Evolutionary conservation across 2,888 invertebrate species (phyloP).

Genomic region (Agrilus cyanescens): DNA sequence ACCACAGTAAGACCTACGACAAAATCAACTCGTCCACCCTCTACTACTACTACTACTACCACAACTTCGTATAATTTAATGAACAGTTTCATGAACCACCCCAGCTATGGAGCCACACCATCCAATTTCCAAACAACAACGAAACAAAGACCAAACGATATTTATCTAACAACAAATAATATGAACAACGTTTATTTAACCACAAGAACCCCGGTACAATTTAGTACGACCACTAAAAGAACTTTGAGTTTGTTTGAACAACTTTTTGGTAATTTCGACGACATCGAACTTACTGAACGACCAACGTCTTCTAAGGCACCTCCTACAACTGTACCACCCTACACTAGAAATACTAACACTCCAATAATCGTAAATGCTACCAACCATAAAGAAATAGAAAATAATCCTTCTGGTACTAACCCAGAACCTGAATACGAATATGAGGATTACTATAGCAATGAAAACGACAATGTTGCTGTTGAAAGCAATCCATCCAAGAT

Average conservation of each 20-base stretch:
- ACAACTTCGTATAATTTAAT: constrained; percentile 27
- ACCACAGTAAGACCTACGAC: constrained; percentile 21
- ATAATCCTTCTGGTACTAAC: constrained; percentile 21
- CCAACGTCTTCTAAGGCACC: constrained; percentile 4
- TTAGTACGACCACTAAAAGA: constrained; percentile 30
- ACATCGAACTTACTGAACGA: constrained; percentile 20
- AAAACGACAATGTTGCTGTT: constrained; percentile 25
- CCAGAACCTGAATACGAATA: constrained; percentile 26
- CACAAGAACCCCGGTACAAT: constrained; percentile 12
- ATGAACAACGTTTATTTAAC: constrained; percentile 16
- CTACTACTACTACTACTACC: constrained; percentile 19
- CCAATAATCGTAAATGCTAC: not conserved
- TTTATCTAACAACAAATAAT: constrained; percentile 24
- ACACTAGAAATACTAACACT: constrained; percentile 9
- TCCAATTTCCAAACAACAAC: not conserved
- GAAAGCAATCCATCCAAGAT: constrained; percentile 21
- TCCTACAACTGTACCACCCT: constrained; percentile 17
- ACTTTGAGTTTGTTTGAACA: constrained; percentile 34
- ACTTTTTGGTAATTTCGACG: constrained; percentile 34
- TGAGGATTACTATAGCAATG: constrained; percentile 24
- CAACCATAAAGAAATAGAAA: constrained; percentile 12
- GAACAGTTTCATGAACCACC: constrained; percentile 28
- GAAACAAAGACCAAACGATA: constrained; percentile 17
- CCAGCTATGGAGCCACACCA: constrained; percentile 23
- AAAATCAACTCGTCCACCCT: constrained; percentile 18